A percentile compares a stretch with the other conserved stretches of the same genome.
Evolutionary conservation across 2,888 invertebrate genomes (phyloP).

Genomic region (Philopedon plagiatum): DNA sequence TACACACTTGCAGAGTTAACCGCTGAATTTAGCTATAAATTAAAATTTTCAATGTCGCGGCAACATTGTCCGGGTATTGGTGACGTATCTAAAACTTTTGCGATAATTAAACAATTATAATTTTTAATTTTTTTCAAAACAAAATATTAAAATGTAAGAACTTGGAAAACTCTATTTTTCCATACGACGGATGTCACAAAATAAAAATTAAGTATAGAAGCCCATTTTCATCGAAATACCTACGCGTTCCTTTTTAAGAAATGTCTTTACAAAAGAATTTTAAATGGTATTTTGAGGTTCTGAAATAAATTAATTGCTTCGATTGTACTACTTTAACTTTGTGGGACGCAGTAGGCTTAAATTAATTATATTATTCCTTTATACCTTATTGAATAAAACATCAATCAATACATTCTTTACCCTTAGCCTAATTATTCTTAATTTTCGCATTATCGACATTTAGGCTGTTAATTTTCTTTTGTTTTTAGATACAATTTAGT

Average conservation of each 20-base stretch:
- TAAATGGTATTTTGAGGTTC: background rate
- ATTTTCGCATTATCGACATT: background rate
- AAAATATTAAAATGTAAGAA: too few relatives aligned
- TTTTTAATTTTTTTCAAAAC: too few relatives aligned
- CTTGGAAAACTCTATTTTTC: too few relatives aligned
- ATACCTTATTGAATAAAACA: background rate
- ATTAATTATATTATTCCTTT: background rate
- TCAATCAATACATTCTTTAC: background rate
- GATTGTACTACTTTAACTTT: constrained; percentile 1
- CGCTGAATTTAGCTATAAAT: too few relatives aligned
- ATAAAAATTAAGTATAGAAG: background rate
- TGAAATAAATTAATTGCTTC: constrained; percentile 5
- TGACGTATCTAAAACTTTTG: too few relatives aligned
- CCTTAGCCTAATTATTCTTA: background rate
- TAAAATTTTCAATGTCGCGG: too few relatives aligned
- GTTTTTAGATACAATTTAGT: background rate
- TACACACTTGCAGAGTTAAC: too few relatives aligned
- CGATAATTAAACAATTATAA: too few relatives aligned
- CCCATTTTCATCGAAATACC: background rate
- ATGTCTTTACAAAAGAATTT: constrained; percentile 3
- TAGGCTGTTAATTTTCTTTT: background rate
- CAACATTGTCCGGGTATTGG: too few relatives aligned
- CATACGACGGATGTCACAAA: too few relatives aligned
- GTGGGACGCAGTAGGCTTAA: background rate
- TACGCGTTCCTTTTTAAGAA: background rate